phyloP scores from a whole-genome alignment of 2,797 vertebrate genomes.

The Pseudochirops corinnae region DNA sequence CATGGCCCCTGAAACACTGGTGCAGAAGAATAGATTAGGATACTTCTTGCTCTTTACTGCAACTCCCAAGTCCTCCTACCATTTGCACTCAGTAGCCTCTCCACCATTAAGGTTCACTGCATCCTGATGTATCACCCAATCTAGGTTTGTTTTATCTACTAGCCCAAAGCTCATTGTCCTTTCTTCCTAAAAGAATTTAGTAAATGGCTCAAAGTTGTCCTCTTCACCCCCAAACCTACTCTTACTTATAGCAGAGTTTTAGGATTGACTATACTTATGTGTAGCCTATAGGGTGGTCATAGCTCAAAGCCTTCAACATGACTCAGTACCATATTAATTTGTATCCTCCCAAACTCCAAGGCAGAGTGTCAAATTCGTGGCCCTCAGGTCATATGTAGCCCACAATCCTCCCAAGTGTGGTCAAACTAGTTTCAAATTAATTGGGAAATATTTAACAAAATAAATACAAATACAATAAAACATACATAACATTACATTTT shows the following conservation, averaged over 20 bases:
- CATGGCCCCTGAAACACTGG: neutral
- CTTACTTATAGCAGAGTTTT: no score
- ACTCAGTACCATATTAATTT: neutral
- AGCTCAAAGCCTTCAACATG: neutral
- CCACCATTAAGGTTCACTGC: neutral
- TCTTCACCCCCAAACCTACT: neutral
- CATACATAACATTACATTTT: neutral
- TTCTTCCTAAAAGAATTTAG: neutral
- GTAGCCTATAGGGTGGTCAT: no score
- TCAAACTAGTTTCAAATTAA: neutral
- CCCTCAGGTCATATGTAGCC: neutral
- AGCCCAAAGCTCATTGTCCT: neutral
- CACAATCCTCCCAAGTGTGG: neutral
- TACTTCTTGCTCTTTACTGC: neutral
- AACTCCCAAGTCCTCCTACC: neutral
- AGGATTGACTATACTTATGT: no score
- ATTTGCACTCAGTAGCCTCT: neutral
- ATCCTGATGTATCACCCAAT: neutral
- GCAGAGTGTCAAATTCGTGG: neutral
- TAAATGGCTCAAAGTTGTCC: neutral
- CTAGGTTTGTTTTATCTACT: neutral
- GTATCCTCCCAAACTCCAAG: neutral
- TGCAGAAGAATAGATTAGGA: neutral
- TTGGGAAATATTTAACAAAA: neutral
- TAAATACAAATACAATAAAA: neutral